Evolutionary conservation across 92 coral and sea anemone genomes (phyloP).

Genomic region (Desmophyllum pertusum): DNA sequence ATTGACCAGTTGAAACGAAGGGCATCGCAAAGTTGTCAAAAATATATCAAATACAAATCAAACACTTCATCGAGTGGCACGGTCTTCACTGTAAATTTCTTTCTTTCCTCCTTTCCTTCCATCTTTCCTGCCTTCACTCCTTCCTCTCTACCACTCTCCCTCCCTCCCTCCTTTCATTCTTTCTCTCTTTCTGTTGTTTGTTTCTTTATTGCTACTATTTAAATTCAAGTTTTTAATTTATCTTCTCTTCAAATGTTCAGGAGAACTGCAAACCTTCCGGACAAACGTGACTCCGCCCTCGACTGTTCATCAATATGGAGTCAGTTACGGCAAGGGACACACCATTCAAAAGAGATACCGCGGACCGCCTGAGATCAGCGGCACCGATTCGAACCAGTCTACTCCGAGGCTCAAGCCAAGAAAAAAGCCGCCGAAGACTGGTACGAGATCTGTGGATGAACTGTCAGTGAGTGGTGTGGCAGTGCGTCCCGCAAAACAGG

Average conservation of each 20-base stretch:
- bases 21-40: too few relatives aligned
- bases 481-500: slow-evolving; percentile 75
- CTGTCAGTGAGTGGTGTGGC: slow-evolving; percentile 86
- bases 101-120: neutral
- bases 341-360: slow-evolving; percentile 85
- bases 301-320: slow-evolving; percentile 77
- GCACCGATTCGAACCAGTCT: slow-evolving; percentile 83
- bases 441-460: slow-evolving; percentile 62
- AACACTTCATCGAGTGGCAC: too few relatives aligned
- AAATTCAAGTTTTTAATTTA: neutral
- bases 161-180: neutral
- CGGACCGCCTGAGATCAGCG: slow-evolving; percentile 76
- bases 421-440: slow-evolving; percentile 57
- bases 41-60: too few relatives aligned
- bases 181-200: neutral
- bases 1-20: too few relatives aligned
- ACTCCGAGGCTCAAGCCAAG: slow-evolving; percentile 85
- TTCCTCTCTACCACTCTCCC: neutral
- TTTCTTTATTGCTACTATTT: neutral
- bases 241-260: slow-evolving; percentile 14
- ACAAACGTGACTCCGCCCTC: slow-evolving; percentile 82
- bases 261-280: slow-evolving; percentile 72
- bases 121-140: neutral
- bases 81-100: too few relatives aligned
- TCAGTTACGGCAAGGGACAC: slow-evolving; percentile 74